Base-by-base conservation (phyloP, 2,888 invertebrate genomes). In the Caenorhabditis panamensis region DNA sequence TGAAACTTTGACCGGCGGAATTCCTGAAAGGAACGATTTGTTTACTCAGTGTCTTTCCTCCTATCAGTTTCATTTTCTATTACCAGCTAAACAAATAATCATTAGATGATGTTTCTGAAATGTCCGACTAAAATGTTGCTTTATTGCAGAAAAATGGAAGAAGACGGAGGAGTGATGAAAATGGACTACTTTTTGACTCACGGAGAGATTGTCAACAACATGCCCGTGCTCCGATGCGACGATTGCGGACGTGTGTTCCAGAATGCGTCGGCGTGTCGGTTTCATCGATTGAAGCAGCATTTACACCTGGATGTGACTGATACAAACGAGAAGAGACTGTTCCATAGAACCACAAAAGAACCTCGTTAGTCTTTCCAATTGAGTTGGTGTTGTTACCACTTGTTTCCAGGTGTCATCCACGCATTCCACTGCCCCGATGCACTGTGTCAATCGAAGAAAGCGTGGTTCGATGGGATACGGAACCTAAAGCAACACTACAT, bases 401-500 rank as follows among this genome's bases (percentile, higher is more conserved):
- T 31, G 31, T 31, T 31, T 9, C 37, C 66, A 63, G 71, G 58
- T 5, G 24, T 66, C 24, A 59, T 4, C 2, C 36, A 28, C n/a
- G n/a, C 22, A 11, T 80, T 59, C 51, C 68, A 75, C 59, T 83
- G 83, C 56, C 83, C 83, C 3, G 59, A 69, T 11, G n/a, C 63
- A 1, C 4, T 28, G 18, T 83, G 80, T 47, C 22, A 8, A 1
- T 22, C 24, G 18, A 63, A 69, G 6, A 47, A 61, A 16, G 28
- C 51, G 16, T 53, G 51, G 54, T 83, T 69, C 53, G 73, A 83
- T 11, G 78, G 73, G 4, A 51, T 73, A 47, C 59, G 77, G 0
- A 76, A 73, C 9, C 31, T 83, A 4, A 64, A 47, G 51, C 83
- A 83, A 26, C 83, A 83, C 58, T 83, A 77, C 28, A 9, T 62